Base-by-base conservation (phyloP, 2,888 invertebrate genomes). In the Temnothorax ravouxi region DNA sequence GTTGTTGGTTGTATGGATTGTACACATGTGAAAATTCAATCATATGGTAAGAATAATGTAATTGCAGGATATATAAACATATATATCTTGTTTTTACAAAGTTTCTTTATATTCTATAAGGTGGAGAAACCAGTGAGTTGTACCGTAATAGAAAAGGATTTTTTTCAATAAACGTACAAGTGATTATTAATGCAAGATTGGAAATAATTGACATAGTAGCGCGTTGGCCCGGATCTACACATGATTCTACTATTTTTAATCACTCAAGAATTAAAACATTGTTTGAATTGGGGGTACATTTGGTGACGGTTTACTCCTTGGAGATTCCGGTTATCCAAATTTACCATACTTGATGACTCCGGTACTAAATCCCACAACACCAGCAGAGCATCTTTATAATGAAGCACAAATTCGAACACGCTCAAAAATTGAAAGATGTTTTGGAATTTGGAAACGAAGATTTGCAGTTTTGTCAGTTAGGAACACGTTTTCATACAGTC, bases 1-100 rank as follows among this genome's bases (percentile, higher is more conserved):
- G 52, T 38, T 3, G 18, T 69, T 52, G 69, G 21, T 21, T 69
- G 52, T 2, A 69, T 69, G 8, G 52, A 69, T 52, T 52, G 52
- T 13, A 69, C 69, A 2, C 34, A 69, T 38, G 15, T 54, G 0
- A 69, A 8, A 52, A 1, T 69, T 8, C 21, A 52, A 21, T 69
- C 69, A 52, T 21, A 6, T 69, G 69, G 69, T 52, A 69, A 52
- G 34, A 34, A 34, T 34, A 34, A 34, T 34, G 6, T 34, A 13
- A 25, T 41, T 41, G 41, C 3, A 41, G 34, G 34, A 34, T 34
- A 34, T 34, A 34, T 34, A 34, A 34, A 41, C 41, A 34, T 34
- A 41, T 13, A 41, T 62, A 11, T 62, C 0, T 41, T 18, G 8
- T 41, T 62, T 15, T 52, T 52, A n/a, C 18, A 52, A n/a, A 54